A percentile compares a stretch with the other conserved stretches of the same genome.
Conservation (phyloP, 2,888 invertebrate genomes). For the Lapara coniferarum region DNA sequence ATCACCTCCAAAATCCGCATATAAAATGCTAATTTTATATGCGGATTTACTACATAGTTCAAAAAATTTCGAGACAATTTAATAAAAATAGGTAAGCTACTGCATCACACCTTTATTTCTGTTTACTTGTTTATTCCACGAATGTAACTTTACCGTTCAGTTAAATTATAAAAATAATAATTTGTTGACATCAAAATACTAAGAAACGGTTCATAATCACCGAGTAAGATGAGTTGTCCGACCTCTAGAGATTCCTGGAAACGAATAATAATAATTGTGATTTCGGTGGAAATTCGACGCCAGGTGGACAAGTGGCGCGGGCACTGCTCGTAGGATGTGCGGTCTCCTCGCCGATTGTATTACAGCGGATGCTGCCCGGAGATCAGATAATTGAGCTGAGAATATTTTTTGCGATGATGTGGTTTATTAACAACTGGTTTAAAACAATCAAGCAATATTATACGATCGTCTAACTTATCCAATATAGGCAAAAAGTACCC, state of each 20-base stretch:
- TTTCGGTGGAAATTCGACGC: slow-evolving; percentile 6
- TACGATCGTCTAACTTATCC: no score
- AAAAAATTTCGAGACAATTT: no score
- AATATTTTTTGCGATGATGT: no score
- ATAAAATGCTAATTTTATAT: no score
- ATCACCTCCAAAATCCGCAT: no score
- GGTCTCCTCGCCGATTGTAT: background rate
- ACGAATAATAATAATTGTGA: background rate
- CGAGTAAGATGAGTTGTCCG: background rate
- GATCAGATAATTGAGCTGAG: no score
- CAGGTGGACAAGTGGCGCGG: background rate
- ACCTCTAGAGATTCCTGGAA: slow-evolving; percentile 9
- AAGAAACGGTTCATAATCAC: background rate
- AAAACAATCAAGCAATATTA: no score
- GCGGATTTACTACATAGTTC: no score
- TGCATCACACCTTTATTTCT: background rate
- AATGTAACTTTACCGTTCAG: background rate
- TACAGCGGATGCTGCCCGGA: background rate
- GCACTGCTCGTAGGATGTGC: background rate
- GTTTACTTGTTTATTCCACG: background rate
- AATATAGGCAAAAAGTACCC: no score
- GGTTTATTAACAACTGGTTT: no score
- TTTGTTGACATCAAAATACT: slow-evolving; percentile 14
- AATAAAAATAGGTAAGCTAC: no score
- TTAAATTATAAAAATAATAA: slow-evolving; percentile 18